Conservation (phyloP, 2,797 vertebrate genomes). For the Aphelocoma californica region DNA sequence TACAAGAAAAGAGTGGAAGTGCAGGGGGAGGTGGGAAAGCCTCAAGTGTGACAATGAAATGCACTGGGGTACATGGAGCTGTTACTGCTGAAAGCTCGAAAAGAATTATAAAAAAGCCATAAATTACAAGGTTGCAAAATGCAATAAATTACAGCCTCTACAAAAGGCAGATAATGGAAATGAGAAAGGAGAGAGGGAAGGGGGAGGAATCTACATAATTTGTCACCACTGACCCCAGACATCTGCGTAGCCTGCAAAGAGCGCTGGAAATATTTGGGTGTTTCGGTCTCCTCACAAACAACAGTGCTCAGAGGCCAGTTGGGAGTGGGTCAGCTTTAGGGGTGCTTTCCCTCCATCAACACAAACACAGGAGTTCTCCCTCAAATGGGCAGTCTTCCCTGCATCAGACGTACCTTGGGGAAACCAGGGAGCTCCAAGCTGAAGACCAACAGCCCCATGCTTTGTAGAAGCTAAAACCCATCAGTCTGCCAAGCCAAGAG, state of each 20-base stretch:
- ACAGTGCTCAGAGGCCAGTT: background rate
- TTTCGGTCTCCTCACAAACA: constrained; percentile 4
- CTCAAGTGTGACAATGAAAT: constrained; percentile 66
- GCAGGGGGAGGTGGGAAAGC: constrained; percentile 57
- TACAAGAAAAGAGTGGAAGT: constrained; percentile 63
- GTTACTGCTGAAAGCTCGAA: constrained; percentile 62
- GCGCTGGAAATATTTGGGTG: constrained; percentile 53
- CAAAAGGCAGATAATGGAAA: constrained; percentile 72
- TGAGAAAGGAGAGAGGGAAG: constrained; percentile 59
- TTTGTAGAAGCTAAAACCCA: background rate
- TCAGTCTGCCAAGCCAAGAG: background rate
- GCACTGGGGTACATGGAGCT: constrained; percentile 55
- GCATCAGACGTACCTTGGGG: background rate
- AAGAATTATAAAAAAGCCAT: constrained; percentile 69
- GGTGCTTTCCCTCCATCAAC: background rate
- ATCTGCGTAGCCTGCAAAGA: constrained; percentile 58
- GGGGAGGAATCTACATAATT: constrained; percentile 72
- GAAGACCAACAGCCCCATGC: fast-evolving
- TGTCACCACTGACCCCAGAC: constrained; percentile 71
- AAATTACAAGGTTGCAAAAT: constrained; percentile 76
- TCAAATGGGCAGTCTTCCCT: fast-evolving
- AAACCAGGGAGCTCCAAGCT: background rate
- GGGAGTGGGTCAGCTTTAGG: background rate
- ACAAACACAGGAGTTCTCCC: background rate
- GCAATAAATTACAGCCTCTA: constrained; percentile 77